Percentiles rank a stretch among this genome's conserved stretches.
These are phyloP conservation scores for Episyrphus balteatus DNA, from an alignment of 1,140 invertebrate genomes.

Conservation along the genomic window DNA sequence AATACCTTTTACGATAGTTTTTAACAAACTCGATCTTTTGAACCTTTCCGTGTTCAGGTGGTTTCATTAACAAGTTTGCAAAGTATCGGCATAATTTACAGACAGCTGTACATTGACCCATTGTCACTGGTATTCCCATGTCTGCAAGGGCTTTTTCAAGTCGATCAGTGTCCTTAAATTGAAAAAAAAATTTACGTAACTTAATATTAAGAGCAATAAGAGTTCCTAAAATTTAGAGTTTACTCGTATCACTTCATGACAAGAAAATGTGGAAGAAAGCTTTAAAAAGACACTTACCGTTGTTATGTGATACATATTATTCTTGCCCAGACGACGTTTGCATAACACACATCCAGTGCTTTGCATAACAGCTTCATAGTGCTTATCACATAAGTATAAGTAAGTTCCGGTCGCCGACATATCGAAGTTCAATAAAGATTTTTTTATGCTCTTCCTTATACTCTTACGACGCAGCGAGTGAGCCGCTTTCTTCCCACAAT, in stretches of 20 bases:
- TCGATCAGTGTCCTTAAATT: slow-evolving; percentile 47
- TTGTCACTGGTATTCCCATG: slow-evolving; percentile 54
- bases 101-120: slow-evolving; percentile 48
- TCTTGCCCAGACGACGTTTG: slow-evolving; percentile 56
- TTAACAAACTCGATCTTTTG: slow-evolving; percentile 49
- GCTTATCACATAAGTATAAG: slow-evolving; percentile 49
- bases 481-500: slow-evolving; percentile 50
- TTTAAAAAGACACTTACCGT: slow-evolving; percentile 31
- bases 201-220: too few relatives aligned
- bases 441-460: slow-evolving; percentile 57
- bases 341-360: slow-evolving; percentile 65
- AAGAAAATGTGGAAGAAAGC: too few relatives aligned
- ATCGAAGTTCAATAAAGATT: slow-evolving; percentile 41
- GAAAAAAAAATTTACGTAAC: too few relatives aligned
- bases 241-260: too few relatives aligned
- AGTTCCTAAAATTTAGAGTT: too few relatives aligned
- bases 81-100: slow-evolving; percentile 72
- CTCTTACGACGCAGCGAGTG: slow-evolving; percentile 65
- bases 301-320: slow-evolving; percentile 54
- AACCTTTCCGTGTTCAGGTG: slow-evolving; percentile 40
- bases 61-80: slow-evolving; percentile 55
- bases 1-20: slow-evolving; percentile 59
- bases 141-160: slow-evolving; percentile 52
- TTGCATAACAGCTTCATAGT: slow-evolving; percentile 52
- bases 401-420: slow-evolving; percentile 34